Evolutionary conservation across 2,113 vertebrate genomes (phyloP).

Genomic region (Regulus satrapa): DNA sequence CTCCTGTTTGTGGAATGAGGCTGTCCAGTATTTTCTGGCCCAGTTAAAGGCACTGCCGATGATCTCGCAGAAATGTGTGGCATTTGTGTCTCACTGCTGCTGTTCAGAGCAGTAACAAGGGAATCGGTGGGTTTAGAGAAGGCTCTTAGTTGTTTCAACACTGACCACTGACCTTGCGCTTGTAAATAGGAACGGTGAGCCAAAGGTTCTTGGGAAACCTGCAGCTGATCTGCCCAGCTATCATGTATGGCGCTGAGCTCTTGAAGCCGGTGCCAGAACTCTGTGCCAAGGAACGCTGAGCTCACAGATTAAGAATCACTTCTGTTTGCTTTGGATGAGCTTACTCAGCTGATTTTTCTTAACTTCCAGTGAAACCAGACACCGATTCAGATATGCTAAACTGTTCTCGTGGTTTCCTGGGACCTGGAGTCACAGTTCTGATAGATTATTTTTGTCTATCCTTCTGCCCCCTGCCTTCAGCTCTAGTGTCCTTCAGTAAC

Average conservation of each 20-base stretch:
- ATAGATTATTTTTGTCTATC: background rate
- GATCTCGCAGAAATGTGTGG: rapidly evolving
- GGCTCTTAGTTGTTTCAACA: background rate
- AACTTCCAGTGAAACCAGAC: background rate
- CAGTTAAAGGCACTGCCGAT: rapidly evolving
- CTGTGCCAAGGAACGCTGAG: background rate
- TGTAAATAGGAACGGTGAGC: background rate
- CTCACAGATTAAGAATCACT: background rate
- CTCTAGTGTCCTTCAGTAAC: background rate
- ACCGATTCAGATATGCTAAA: background rate
- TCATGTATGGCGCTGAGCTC: background rate
- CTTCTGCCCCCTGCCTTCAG: background rate
- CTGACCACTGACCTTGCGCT: background rate
- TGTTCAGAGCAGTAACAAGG: background rate
- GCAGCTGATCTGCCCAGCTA: background rate
- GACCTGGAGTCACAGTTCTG: background rate
- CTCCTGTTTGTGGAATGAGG: background rate
- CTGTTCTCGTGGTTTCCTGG: background rate
- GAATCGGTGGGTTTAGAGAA: background rate
- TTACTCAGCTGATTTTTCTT: slow-evolving; percentile 3
- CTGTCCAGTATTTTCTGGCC: background rate
- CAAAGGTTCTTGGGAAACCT: background rate
- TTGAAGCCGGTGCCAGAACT: background rate
- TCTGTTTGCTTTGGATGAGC: background rate
- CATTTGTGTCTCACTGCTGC: background rate